These are phyloP conservation scores for Ciconia nigra DNA, from an alignment of 2,797 vertebrate genomes.

Conservation along the genomic window DNA sequence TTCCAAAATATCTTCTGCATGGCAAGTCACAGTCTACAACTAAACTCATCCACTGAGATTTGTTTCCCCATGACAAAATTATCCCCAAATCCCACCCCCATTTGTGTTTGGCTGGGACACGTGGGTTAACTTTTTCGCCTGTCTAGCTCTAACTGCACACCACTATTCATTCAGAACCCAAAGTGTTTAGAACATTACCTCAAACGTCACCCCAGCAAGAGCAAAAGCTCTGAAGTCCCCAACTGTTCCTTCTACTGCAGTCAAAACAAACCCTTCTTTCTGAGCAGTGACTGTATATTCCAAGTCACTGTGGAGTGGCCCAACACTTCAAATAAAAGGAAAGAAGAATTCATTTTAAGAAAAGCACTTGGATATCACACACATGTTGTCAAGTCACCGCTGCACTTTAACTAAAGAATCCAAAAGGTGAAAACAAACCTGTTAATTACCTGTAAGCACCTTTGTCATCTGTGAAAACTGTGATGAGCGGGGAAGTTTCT, in stretches of 20 bases:
- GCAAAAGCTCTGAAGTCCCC: conserved; percentile 98
- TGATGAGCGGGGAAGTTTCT: conserved; percentile 81
- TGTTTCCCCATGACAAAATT: not conserved
- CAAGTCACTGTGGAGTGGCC: conserved; percentile 92
- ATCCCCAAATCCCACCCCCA: not conserved
- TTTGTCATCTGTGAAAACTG: conserved; percentile 87
- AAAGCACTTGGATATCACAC: not conserved
- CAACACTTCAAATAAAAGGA: conserved; percentile 79
- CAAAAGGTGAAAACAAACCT: not conserved
- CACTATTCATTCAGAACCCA: not conserved
- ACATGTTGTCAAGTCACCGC: not conserved
- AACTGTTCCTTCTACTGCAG: conserved; percentile 84
- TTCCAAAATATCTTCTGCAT: not conserved
- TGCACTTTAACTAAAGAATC: not conserved
- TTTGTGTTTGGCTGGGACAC: not conserved
- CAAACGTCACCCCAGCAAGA: conserved; percentile 93
- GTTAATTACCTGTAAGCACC: conserved; percentile 89
- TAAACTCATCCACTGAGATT: not conserved
- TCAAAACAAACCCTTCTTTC: conserved; percentile 94
- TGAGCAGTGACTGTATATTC: conserved; percentile 89
- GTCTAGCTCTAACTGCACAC: not conserved
- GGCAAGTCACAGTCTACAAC: not conserved
- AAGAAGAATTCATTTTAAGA: not conserved
- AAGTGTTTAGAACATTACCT: conserved; percentile 75
- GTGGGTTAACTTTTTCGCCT: not conserved